A percentile compares a stretch with the other conserved stretches of the same genome.
Evolutionary conservation across 2,888 invertebrate genomes (phyloP).

Genomic region (Perithous albicinctus): DNA sequence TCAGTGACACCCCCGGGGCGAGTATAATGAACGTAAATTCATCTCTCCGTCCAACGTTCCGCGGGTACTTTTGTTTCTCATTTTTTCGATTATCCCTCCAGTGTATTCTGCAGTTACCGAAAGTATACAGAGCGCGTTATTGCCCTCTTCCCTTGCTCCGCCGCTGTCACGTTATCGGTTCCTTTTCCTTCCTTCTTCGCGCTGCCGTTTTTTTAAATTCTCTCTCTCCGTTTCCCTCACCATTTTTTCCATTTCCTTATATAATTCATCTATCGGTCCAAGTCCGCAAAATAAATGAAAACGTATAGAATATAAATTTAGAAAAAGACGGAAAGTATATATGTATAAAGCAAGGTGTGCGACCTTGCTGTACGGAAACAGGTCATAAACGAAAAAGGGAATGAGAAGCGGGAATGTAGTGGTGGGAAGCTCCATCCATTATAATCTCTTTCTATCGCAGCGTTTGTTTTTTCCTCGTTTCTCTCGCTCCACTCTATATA

Average conservation of each 20-base stretch:
- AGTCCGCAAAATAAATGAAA: conserved; percentile 22
- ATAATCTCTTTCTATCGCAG: conserved; percentile 44
- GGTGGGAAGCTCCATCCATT: conserved; percentile 52
- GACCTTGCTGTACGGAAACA: background rate
- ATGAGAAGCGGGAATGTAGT: conserved; percentile 34
- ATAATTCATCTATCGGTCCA: conserved; percentile 56
- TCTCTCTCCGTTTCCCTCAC: background rate
- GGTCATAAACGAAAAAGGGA: conserved; percentile 24
- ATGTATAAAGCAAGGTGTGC: conserved; percentile 21
- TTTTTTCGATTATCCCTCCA: conserved; percentile 28
- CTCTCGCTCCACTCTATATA: background rate
- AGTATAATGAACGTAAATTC: conserved; percentile 49
- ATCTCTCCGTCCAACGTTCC: conserved; percentile 18
- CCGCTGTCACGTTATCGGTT: background rate
- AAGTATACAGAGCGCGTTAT: conserved; percentile 15
- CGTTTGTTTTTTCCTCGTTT: conserved; percentile 27
- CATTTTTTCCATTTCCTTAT: conserved; percentile 36
- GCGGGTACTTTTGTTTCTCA: conserved; percentile 32
- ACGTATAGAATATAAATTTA: background rate
- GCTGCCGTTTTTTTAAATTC: conserved; percentile 39
- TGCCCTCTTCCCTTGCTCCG: background rate
- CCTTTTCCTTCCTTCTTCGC: conserved; percentile 1
- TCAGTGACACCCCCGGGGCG: background rate
- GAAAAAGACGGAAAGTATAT: background rate
- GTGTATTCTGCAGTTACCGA: conserved; percentile 12